Base-by-base conservation (phyloP, 2,113 vertebrate species). In the Neodon shergylaensis region DNA sequence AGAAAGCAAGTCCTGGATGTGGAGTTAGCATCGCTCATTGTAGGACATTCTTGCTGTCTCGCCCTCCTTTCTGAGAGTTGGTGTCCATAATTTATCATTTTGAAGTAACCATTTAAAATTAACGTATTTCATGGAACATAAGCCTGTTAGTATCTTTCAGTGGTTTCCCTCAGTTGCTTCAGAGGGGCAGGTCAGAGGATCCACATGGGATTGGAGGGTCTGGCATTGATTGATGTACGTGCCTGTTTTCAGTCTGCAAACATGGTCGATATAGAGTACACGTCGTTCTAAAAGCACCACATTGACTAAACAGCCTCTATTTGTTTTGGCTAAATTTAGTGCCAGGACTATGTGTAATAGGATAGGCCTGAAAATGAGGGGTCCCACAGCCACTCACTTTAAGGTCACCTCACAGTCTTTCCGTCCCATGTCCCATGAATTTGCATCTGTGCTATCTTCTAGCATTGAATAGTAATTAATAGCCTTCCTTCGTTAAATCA, bases 271-370 rank as follows among this genome's bases (percentile, higher is more conserved):
- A 72, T 28, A 89, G 73, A 87, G 86, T 52, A 86, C 68, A 66
- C 9, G 21, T 73, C 89, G 82, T 94, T 83, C 68, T 97, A n/a
- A 94, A 96, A 95, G 72, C 61, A 87, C 28, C 0, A 1, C 58
- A 16, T 33, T 81, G 81, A 94, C 76, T 47, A 82, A 82, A 81
- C 66, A 88, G 77, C 49, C 36, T 65, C 44, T 93, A 52, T 96
- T 96, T 97, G 77, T 72, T 88, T 96, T 95, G 94, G 95, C 84
- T 90, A n/a, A 90, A 83, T 47, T 68, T 90, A 82, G 68, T 49
- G 12, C 31, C 42, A n/a, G 74, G 47, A 76, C 33, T 2, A 19
- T 47, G 85, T 24, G 10, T 4, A 8, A 13, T 31, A 54, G 28
- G 28, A 68, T 3, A 88, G 61, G 17, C n/a, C 1, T 14, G 61